A percentile compares a stretch with the other conserved stretches of the same genome.
Conservation (phyloP, 2,797 vertebrate genomes). For the Trichosurus vulpecula region DNA sequence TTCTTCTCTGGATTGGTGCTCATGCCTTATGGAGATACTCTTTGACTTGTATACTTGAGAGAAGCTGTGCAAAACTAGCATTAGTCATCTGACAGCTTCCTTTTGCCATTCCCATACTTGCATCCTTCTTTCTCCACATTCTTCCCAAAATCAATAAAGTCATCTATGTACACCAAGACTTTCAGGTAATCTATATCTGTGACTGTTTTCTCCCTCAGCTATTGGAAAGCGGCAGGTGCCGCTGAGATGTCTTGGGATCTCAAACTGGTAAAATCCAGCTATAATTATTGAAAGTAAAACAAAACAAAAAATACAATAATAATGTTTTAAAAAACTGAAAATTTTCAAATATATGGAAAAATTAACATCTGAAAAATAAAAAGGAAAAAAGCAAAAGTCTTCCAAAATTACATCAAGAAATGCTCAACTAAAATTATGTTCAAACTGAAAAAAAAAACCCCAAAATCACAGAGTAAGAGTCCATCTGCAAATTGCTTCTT, state of each 20-base stretch:
- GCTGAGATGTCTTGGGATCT: neutral
- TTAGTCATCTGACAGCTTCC: neutral
- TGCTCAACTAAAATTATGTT: neutral
- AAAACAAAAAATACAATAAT: neutral
- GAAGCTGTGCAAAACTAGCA: neutral
- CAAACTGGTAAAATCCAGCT: neutral
- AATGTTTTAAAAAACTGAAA: neutral
- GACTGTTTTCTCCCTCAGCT: neutral
- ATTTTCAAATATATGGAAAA: neutral
- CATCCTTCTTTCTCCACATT: neutral
- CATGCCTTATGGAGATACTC: neutral
- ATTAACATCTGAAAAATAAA: neutral
- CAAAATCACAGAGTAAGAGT: neutral
- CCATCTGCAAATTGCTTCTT: neutral
- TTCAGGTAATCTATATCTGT: neutral
- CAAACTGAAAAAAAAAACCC: neutral
- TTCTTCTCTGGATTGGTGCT: neutral
- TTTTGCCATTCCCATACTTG: neutral
- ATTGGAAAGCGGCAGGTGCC: neutral
- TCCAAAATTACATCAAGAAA: neutral
- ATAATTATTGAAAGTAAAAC: neutral
- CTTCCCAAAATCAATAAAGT: neutral
- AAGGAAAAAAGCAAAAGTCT: neutral
- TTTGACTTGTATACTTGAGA: neutral
- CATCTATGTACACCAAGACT: neutral